These are phyloP conservation scores for Neoarius graeffei DNA, from an alignment of 2,113 vertebrate species.

Conservation along the genomic window DNA sequence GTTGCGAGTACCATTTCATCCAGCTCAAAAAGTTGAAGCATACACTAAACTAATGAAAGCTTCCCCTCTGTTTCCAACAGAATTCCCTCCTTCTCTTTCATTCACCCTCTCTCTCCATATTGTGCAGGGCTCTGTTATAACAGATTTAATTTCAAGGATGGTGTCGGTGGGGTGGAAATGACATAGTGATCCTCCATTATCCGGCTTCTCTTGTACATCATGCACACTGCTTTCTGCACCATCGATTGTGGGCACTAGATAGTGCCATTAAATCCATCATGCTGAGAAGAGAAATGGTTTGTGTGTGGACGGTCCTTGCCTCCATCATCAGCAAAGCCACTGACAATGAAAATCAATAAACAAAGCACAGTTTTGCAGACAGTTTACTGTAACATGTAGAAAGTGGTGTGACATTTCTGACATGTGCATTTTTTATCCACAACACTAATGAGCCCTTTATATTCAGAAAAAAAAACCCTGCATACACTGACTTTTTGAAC, in stretches of 20 bases:
- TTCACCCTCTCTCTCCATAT: conserved; percentile 18
- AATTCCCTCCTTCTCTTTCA: background rate
- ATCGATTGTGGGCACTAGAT: conserved; percentile 72
- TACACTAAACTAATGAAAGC: conserved; percentile 41
- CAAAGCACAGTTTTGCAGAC: conserved; percentile 41
- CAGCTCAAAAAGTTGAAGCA: conserved; percentile 22
- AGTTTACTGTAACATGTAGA: background rate
- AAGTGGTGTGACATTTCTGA: conserved; percentile 24
- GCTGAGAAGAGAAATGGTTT: conserved; percentile 73
- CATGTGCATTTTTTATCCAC: conserved; percentile 1
- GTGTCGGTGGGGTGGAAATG: conserved; percentile 69
- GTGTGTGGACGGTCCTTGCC: conserved; percentile 70
- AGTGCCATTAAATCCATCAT: conserved; percentile 77
- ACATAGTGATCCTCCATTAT: conserved; percentile 73
- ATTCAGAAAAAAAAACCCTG: background rate
- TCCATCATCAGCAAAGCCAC: conserved; percentile 62
- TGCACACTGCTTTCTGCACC: conserved; percentile 66
- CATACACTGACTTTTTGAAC: conserved; percentile 15
- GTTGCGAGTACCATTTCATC: conserved; percentile 32
- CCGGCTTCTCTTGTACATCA: conserved; percentile 71
- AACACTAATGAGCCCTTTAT: conserved; percentile 8
- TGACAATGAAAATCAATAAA: conserved; percentile 64
- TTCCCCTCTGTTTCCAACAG: conserved; percentile 38
- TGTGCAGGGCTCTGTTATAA: conserved; percentile 38
- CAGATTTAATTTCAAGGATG: conserved; percentile 61